Conservation (phyloP, 2,113 vertebrate genomes). For the Sinocyclocheilus maitianheensis region DNA sequence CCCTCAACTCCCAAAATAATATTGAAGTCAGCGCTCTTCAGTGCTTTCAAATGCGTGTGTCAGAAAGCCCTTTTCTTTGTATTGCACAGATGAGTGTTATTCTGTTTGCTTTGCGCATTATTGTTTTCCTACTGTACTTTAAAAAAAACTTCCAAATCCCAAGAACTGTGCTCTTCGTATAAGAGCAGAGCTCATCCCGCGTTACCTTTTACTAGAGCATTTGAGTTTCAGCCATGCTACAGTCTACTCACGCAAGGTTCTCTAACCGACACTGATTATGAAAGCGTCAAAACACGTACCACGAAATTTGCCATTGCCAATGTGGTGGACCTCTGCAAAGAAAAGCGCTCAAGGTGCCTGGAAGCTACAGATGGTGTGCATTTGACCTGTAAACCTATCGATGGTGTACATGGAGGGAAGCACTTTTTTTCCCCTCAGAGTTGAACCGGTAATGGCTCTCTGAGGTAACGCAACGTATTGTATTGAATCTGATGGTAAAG, state of each 20-base stretch:
- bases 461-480: slow-evolving; percentile 30
- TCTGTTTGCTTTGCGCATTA: slow-evolving; percentile 11
- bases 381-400: slow-evolving; percentile 33
- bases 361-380: slow-evolving; percentile 45
- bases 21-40: background rate
- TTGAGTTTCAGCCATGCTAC: background rate
- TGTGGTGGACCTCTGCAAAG: background rate
- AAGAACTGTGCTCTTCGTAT: background rate
- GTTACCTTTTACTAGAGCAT: background rate
- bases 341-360: background rate
- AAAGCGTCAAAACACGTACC: slow-evolving; percentile 16
- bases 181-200: background rate
- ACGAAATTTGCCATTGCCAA: slow-evolving; percentile 31
- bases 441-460: slow-evolving; percentile 15
- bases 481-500: slow-evolving; percentile 21
- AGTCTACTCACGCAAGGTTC: background rate
- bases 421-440: slow-evolving; percentile 72
- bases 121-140: slow-evolving; percentile 5
- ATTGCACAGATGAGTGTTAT: slow-evolving; percentile 69
- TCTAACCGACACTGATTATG: background rate
- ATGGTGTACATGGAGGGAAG: slow-evolving; percentile 76
- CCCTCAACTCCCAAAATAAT: slow-evolving; percentile 11
- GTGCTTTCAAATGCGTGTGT: slow-evolving; percentile 30
- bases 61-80: slow-evolving; percentile 73
- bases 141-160: background rate